Evolutionary conservation across 30 jellyfish, hydroid and myxozoan genomes (phyloP).

Genomic region (Chrysaora quinquecirrha): DNA sequence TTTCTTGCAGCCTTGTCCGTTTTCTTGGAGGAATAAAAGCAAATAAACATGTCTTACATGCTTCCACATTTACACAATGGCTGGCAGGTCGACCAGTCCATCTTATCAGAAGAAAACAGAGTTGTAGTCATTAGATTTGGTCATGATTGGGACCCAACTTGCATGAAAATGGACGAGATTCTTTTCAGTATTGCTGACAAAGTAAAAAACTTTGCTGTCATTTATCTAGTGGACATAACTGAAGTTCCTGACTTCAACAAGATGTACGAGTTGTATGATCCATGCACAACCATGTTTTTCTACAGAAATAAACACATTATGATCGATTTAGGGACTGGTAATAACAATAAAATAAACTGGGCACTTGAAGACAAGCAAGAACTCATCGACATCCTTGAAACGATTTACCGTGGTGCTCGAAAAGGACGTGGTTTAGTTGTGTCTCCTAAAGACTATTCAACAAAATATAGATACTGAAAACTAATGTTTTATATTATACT

Average conservation of each 20-base stretch:
- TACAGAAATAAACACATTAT: slow-evolving; percentile 96
- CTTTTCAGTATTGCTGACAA: slow-evolving; percentile 90
- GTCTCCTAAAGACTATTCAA: slow-evolving; percentile 98
- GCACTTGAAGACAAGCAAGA: slow-evolving; percentile 98
- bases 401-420: slow-evolving; percentile 95
- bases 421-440: slow-evolving; percentile 99
- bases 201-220: slow-evolving; percentile 85
- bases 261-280: slow-evolving; percentile 98
- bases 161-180: slow-evolving; percentile 98
- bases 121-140: slow-evolving; percentile 97
- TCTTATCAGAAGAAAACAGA: slow-evolving; percentile 93
- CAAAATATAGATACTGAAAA: slow-evolving; percentile 91
- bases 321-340: slow-evolving; percentile 99
- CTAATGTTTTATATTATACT: too few relatives aligned
- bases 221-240: slow-evolving; percentile 89
- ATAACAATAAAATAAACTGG: slow-evolving; percentile 96
- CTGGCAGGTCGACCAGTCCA: slow-evolving; percentile 98
- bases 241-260: slow-evolving; percentile 97
- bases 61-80: slow-evolving; percentile 99
- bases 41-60: slow-evolving; percentile 88
- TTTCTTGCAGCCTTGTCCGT: too few relatives aligned
- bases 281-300: slow-evolving; percentile 97
- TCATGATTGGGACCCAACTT: slow-evolving; percentile 99
- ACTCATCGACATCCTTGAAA: slow-evolving; percentile 93
- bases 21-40: too few relatives aligned